Conservation (phyloP, 2,113 vertebrate species). For the Nycticorax nycticorax region DNA sequence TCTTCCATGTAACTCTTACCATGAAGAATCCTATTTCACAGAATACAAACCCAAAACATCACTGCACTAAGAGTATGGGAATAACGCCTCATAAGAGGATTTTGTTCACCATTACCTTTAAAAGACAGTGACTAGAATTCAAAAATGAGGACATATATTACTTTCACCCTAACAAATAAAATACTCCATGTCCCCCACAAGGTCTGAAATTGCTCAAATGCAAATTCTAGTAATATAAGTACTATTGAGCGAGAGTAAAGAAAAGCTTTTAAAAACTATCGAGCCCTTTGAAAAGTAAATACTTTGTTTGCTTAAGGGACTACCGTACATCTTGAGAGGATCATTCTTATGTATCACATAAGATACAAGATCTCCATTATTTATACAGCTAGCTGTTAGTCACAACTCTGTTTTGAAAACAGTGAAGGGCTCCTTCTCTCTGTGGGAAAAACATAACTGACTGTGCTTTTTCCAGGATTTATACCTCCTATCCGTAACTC, state of each 20-base stretch:
- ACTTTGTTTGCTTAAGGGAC: neutral
- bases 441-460: neutral
- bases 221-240: neutral
- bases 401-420: constrained; percentile 31
- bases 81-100: neutral
- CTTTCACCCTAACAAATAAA: neutral
- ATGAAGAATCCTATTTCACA: neutral
- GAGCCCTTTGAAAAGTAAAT: neutral
- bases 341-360: neutral
- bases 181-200: neutral
- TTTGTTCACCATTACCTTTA: neutral
- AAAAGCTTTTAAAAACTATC: neutral
- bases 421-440: neutral
- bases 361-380: constrained; percentile 4
- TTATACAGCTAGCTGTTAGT: constrained; percentile 26
- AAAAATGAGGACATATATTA: neutral
- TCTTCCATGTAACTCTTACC: neutral
- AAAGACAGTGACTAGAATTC: neutral
- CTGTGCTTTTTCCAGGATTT: constrained; percentile 22
- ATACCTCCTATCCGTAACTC: neutral
- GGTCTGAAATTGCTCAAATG: neutral
- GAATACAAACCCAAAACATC: neutral
- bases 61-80: neutral
- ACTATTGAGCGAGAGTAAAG: neutral
- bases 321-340: neutral